These are phyloP conservation scores for Catalaphyllia jardinei DNA, from an alignment of 64 coral and sea anemone species.

Conservation along the genomic window DNA sequence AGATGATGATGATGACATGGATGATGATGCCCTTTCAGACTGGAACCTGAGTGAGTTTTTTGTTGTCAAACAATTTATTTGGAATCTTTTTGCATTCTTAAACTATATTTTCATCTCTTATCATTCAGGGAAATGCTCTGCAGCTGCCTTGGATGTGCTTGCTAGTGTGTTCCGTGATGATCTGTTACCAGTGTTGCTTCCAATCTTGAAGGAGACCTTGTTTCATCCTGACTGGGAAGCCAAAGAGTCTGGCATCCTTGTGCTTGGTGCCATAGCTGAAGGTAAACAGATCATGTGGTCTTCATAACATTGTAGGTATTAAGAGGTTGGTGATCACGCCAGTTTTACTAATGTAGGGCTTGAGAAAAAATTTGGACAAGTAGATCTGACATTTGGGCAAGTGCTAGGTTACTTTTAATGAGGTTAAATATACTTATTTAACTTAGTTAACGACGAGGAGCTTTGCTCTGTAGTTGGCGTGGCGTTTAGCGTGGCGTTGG, in stretches of 20 bases:
- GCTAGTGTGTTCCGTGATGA: constrained; percentile 98
- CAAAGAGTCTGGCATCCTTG: constrained; percentile 97
- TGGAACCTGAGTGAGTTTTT: constrained; percentile 92
- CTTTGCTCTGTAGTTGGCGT: no score
- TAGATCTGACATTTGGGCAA: no score
- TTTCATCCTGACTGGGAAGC: constrained; percentile 99
- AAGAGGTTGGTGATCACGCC: no score
- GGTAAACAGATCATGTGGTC: constrained; percentile 19
- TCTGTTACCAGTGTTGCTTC: constrained; percentile 85
- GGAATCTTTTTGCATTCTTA: background rate
- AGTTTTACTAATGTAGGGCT: no score
- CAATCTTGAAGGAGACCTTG: constrained; percentile 95
- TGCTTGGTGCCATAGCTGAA: constrained; percentile 95
- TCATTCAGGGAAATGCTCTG: constrained; percentile 90
- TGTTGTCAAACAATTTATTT: background rate
- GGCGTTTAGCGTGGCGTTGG: no score
- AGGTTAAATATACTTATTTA: no score
- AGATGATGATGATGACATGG: constrained; percentile 93
- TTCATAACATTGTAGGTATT: background rate
- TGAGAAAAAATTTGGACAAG: no score
- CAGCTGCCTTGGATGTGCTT: constrained; percentile 93
- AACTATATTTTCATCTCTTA: background rate
- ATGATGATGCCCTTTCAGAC: constrained; percentile 96
- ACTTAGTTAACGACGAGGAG: no score
- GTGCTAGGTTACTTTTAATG: no score